A percentile compares a stretch with the other conserved stretches of the same genome.
These are phyloP conservation scores for Meloidogyne floridensis DNA, from an alignment of 1,140 invertebrate species.

Conservation along the genomic window DNA sequence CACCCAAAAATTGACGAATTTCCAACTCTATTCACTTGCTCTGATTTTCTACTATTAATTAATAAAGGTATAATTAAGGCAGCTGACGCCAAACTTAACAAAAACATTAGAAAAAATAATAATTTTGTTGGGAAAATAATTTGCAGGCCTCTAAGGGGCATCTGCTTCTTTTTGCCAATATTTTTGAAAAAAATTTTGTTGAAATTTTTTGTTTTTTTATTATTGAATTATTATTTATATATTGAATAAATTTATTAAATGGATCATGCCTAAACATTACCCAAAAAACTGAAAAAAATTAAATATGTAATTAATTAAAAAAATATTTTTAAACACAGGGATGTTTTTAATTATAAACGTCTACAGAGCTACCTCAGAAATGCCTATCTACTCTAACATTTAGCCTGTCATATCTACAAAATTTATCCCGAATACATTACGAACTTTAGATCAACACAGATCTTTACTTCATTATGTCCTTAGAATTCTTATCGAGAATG, in stretches of 20 bases:
- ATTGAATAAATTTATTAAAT: not conserved
- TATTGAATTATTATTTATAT: not conserved
- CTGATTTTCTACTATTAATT: not conserved
- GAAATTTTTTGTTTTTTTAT: not conserved
- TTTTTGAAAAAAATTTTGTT: not conserved
- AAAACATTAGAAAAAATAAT: constrained; percentile 8
- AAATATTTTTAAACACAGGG: no score
- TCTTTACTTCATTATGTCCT: no score
- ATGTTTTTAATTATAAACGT: no score
- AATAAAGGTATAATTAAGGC: constrained; percentile 5
- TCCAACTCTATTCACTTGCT: not conserved
- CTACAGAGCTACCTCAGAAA: no score
- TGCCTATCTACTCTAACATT: no score
- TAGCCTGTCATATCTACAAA: no score
- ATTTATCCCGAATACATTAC: no score
- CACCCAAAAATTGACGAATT: constrained; percentile 9
- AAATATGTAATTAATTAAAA: no score
- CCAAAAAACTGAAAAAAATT: not conserved
- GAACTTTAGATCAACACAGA: no score
- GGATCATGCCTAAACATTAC: not conserved
- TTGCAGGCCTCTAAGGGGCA: not conserved
- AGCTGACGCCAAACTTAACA: constrained; percentile 3
- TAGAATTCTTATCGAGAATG: no score
- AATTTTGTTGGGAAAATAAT: not conserved
- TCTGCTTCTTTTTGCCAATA: not conserved